Percentiles rank a stretch among this genome's conserved stretches.
Evolutionary conservation across 2,888 invertebrate genomes (phyloP).

Genomic region (Tethea ocularis): DNA sequence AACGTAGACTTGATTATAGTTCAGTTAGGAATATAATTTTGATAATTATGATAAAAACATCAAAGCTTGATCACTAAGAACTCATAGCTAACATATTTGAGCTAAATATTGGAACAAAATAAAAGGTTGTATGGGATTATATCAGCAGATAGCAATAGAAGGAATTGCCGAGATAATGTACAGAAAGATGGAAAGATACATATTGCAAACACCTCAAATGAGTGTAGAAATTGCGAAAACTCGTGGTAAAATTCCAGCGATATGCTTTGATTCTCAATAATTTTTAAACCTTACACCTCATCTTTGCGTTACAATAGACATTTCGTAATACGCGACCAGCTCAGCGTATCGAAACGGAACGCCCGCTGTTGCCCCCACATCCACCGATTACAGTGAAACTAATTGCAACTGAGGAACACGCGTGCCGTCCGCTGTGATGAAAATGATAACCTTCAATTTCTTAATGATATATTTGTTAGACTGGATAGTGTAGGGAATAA

Average conservation of each 20-base stretch:
- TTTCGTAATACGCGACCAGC: conserved; percentile 33
- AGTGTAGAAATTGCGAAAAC: too few species aligned
- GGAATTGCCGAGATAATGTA: too few species aligned
- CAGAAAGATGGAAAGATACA: too few species aligned
- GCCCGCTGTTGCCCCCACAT: conserved; percentile 19
- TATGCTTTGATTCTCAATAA: neutral
- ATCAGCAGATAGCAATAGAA: too few species aligned
- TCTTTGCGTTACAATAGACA: conserved; percentile 14
- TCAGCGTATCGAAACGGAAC: conserved; percentile 37
- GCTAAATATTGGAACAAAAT: too few species aligned
- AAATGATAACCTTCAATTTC: conserved; percentile 13
- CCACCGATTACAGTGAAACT: conserved; percentile 28
- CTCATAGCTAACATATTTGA: too few species aligned
- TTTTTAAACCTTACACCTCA: conserved; percentile 10
- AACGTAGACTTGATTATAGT: too few species aligned
- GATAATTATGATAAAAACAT: too few species aligned
- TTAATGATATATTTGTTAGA: neutral
- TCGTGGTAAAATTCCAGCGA: neutral
- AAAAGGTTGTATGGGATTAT: too few species aligned
- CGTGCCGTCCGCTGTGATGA: conserved; percentile 34
- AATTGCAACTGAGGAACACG: conserved; percentile 18
- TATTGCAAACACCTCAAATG: neutral
- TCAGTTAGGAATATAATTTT: too few species aligned
- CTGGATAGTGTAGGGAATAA: neutral
- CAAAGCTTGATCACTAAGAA: too few species aligned